A percentile compares a stretch with the other conserved stretches of the same genome.
Evolutionary conservation across 2,113 vertebrate genomes (phyloP).

Genomic region (Gavialis gangeticus): DNA sequence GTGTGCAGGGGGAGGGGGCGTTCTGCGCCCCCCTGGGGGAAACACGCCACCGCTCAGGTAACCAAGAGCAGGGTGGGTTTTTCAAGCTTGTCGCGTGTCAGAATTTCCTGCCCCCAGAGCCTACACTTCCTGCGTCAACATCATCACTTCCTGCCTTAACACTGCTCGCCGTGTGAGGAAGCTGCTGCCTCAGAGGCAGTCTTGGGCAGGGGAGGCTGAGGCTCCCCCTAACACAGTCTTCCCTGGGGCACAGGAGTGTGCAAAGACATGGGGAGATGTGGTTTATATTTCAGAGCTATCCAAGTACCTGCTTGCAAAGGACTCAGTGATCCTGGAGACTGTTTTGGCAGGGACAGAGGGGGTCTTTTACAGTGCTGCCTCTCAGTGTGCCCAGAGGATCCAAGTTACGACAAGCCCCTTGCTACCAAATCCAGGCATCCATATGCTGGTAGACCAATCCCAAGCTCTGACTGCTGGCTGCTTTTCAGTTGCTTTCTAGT

Average conservation of each 20-base stretch:
- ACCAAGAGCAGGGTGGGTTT: not conserved
- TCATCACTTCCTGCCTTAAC: not conserved
- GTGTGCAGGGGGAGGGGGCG: not conserved
- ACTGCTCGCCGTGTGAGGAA: not conserved
- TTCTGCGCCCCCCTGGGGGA: not conserved
- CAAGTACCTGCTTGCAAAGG: not conserved
- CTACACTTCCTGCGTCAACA: not conserved
- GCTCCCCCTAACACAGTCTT: not conserved
- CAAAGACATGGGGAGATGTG: not conserved
- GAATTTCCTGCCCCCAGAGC: not conserved
- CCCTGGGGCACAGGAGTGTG: not conserved
- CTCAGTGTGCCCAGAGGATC: not conserved
- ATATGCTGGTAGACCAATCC: not conserved
- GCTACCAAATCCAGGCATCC: not conserved
- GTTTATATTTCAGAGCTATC: not conserved
- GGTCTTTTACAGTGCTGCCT: not conserved
- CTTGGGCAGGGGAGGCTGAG: not conserved
- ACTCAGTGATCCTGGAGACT: not conserved
- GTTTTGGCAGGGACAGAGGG: not conserved
- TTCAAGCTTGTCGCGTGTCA: not conserved
- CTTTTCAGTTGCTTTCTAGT: not conserved
- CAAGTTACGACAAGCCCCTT: not conserved
- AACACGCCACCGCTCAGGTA: not conserved
- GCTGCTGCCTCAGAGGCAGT: not conserved
- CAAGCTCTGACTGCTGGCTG: not conserved